These are phyloP conservation scores for Anabas testudineus DNA, from an alignment of 2,797 vertebrate species.

Conservation along the genomic window DNA sequence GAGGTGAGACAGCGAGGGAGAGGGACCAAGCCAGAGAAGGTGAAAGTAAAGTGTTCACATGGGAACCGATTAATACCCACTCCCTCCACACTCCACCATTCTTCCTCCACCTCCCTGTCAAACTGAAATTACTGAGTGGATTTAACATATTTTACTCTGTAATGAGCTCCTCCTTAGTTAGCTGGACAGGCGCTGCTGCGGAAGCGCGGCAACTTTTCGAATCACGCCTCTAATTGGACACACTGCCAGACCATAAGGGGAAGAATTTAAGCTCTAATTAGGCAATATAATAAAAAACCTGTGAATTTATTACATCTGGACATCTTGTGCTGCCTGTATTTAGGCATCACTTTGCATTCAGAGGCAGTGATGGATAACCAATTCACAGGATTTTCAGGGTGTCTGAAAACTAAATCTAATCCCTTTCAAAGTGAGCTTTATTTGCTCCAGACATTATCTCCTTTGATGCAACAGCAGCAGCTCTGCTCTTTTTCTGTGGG, in stretches of 20 bases:
- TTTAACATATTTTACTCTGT: constrained; percentile 29
- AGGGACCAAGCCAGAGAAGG: constrained; percentile 41
- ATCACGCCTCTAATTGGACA: constrained; percentile 48
- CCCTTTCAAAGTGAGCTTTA: constrained; percentile 57
- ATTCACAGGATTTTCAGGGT: constrained; percentile 16
- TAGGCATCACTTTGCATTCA: constrained; percentile 9
- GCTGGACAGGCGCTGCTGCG: neutral
- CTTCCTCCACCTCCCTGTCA: constrained; percentile 22
- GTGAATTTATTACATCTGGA: constrained; percentile 1
- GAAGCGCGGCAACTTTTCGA: constrained; percentile 1
- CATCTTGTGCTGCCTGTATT: constrained; percentile 1
- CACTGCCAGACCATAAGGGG: constrained; percentile 23
- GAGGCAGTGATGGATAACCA: constrained; percentile 29
- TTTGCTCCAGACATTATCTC: constrained; percentile 58
- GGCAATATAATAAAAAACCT: constrained; percentile 11
- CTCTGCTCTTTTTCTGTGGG: constrained; percentile 25
- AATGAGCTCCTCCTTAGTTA: constrained; percentile 49
- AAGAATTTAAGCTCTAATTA: constrained; percentile 35
- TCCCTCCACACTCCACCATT: constrained; percentile 14
- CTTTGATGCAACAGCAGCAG: constrained; percentile 43
- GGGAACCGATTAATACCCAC: constrained; percentile 56
- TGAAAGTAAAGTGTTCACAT: constrained; percentile 43
- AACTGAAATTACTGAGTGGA: constrained; percentile 5
- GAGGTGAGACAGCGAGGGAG: constrained; percentile 18
- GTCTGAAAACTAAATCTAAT: constrained; percentile 55